Evolutionary conservation across 2,888 invertebrate genomes (phyloP), one percentile per base, ranked within the genome.

Genomic region (Caenorhabditis sinica): DNA sequence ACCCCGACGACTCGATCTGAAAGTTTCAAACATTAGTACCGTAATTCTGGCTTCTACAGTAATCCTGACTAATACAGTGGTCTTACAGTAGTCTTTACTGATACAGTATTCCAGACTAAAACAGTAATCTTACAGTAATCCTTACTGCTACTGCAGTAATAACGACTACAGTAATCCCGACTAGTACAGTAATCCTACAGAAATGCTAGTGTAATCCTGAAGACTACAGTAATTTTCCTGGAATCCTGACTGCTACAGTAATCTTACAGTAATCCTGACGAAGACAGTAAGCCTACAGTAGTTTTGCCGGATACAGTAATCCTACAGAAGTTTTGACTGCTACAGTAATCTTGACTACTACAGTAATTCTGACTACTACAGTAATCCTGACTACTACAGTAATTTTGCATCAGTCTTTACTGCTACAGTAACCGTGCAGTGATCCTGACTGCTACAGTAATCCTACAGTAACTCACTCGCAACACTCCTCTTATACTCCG

Each of bases 111-210:
- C 51, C 51, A 2, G 8, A n/a, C 1, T 2, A 6, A 6, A n/a
- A 51, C 51, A 51, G 51, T 51, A 51, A 51, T 51, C 51, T n/a
- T 56, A 51, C 51, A 51, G 51, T 51, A 51, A 51, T n/a, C 51
- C 51, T 4, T 51, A n/a, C n/a, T 8, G 20, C 15, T n/a, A 20
- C 2, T 51, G n/a, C 51, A 51, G 51, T 51, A 20, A 51, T 20
- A n/a, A 51, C 2, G 20, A n/a, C 1, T 51, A 51, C 51, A 51
- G 51, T 51, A 20, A 51, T 51, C 51, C 51, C 20, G 8, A n/a
- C 1, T 2, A 6, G 20, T 51, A 51, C 51, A 51, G 51, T 51
- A 51, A 51, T 51, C 51, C 20, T 20, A 3, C n/a, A 8, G n/a
- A 17, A 17, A 49, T 4, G n/a, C n/a, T n/a, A n/a, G n/a, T n/a